A percentile compares a stretch with the other conserved stretches of the same genome.
Evolutionary conservation across 2,113 vertebrate species (phyloP).

Genomic region (Aix galericulata): DNA sequence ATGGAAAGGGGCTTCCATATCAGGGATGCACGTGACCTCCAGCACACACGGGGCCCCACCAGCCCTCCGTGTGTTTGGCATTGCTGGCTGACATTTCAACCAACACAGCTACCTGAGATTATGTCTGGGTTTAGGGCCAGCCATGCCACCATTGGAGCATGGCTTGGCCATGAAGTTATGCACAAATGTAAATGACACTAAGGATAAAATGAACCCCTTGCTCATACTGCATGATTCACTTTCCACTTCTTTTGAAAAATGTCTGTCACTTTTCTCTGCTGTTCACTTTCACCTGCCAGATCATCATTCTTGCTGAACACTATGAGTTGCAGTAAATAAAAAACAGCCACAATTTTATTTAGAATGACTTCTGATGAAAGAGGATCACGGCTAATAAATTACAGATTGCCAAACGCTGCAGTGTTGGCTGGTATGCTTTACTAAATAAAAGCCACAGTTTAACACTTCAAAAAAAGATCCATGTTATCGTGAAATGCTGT

Average conservation of each 20-base stretch:
- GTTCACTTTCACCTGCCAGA: slow-evolving; percentile 22
- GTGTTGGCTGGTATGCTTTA: neutral
- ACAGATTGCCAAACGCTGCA: neutral
- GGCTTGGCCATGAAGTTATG: neutral
- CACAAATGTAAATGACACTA: neutral
- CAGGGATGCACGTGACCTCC: neutral
- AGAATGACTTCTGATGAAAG: neutral
- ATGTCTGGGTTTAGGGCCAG: neutral
- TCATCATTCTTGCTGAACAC: neutral
- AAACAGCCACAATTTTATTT: slow-evolving; percentile 11
- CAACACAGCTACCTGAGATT: neutral
- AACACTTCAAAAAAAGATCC: slow-evolving; percentile 22
- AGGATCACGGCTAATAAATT: neutral
- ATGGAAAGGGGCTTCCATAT: neutral
- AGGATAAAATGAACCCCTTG: neutral
- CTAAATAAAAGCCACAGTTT: slow-evolving; percentile 18
- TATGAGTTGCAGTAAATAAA: slow-evolving; percentile 28
- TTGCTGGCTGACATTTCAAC: neutral
- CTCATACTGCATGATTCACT: neutral
- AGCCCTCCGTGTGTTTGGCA: fast-evolving
- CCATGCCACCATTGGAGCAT: too few species aligned
- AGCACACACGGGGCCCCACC: fast-evolving
- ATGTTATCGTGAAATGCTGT: neutral
- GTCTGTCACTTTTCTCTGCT: neutral
- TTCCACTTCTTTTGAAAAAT: neutral